Evolutionary conservation across 1,140 invertebrate genomes (phyloP).

Genomic region (Drosophila mauritiana): DNA sequence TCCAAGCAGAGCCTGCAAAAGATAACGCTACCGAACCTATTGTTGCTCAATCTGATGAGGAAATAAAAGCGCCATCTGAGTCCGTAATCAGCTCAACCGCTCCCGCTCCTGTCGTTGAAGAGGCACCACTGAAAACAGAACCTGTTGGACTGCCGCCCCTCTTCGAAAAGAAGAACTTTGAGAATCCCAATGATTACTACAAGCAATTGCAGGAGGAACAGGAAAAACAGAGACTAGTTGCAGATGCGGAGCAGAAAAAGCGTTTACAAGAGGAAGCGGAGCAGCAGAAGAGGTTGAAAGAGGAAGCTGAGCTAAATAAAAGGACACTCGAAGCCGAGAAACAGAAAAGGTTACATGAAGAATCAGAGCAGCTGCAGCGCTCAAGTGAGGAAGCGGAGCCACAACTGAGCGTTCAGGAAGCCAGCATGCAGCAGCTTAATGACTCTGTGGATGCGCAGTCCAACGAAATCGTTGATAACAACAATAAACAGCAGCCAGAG

Average conservation of each 20-base stretch:
- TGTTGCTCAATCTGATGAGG: background rate
- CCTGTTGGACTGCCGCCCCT: slow-evolving; percentile 50
- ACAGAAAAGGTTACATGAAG: background rate
- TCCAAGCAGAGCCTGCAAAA: background rate
- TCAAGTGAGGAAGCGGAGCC: background rate
- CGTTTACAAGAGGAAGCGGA: background rate
- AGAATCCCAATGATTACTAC: slow-evolving; percentile 62
- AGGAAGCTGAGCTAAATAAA: background rate
- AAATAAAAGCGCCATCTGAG: background rate
- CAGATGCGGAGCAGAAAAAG: background rate
- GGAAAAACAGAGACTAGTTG: background rate
- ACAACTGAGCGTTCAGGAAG: background rate
- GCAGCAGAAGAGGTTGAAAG: background rate
- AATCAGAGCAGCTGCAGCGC: background rate
- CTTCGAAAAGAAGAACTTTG: slow-evolving; percentile 52
- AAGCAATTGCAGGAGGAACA: slow-evolving; percentile 47
- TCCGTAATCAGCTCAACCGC: slow-evolving; percentile 1
- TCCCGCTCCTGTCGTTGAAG: background rate
- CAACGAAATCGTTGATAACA: background rate
- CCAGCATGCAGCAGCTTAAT: background rate
- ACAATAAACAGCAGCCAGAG: slow-evolving; percentile 5
- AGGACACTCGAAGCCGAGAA: background rate
- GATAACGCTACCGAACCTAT: background rate
- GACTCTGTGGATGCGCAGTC: background rate
- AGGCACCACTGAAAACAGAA: background rate